Evolutionary conservation across 2,113 vertebrate genomes (phyloP).

Genomic region (Takifugu flavidus): DNA sequence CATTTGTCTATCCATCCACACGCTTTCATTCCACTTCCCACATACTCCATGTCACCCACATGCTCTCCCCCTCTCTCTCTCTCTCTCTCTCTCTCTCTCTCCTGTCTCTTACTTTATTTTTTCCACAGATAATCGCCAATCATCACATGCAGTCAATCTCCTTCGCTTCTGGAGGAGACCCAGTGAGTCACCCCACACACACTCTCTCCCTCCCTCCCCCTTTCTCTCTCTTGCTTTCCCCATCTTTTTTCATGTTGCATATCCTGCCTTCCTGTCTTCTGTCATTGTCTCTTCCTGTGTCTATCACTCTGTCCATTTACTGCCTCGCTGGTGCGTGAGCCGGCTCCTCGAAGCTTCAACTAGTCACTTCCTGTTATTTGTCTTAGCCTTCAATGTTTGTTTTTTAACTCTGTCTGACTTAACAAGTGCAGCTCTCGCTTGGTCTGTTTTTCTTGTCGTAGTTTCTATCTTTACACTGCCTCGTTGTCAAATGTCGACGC

Average conservation of each 20-base stretch:
- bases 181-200: conserved; percentile 80
- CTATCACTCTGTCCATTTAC: conserved; percentile 37
- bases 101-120: conserved; percentile 17
- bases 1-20: conserved; percentile 49
- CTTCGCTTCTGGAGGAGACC: conserved; percentile 93
- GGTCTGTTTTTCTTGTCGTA: conserved; percentile 20
- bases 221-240: conserved; percentile 14
- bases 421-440: conserved; percentile 30
- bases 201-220: conserved; percentile 18
- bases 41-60: conserved; percentile 58
- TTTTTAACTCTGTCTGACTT: conserved; percentile 33
- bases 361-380: conserved; percentile 29
- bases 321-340: conserved; percentile 36
- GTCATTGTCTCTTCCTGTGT: conserved; percentile 51
- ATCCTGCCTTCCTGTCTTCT: conserved; percentile 59
- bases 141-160: conserved; percentile 98
- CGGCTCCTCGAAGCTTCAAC: conserved; percentile 27
- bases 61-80: conserved; percentile 30
- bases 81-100: conserved; percentile 19
- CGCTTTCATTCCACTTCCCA: conserved; percentile 56
- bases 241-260: conserved; percentile 27
- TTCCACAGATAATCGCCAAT: conserved; percentile 90
- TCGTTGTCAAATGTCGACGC: conserved; percentile 34
- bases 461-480: conserved; percentile 32
- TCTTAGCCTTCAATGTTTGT: conserved; percentile 37